Conservation (phyloP, 2,888 invertebrate genomes). For the Plemyria rubiginata region DNA sequence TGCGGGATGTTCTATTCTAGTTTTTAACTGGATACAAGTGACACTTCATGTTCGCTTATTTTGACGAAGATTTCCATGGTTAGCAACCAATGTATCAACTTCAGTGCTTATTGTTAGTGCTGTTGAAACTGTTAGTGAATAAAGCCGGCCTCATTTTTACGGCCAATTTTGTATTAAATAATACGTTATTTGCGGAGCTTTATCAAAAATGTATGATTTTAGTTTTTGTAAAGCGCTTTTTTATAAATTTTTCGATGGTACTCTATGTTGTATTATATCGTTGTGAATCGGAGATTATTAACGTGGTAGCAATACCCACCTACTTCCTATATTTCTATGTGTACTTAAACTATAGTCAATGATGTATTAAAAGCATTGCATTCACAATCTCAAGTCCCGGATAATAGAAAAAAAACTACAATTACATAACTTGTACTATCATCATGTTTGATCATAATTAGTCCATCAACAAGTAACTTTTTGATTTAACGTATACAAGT, state of each 20-base stretch:
- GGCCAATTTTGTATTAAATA: slow-evolving; percentile 29
- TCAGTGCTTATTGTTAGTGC: slow-evolving; percentile 30
- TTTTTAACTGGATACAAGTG: no score
- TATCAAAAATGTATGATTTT: slow-evolving; percentile 51
- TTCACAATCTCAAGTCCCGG: slow-evolving; percentile 15
- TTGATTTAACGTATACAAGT: no score
- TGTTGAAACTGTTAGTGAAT: slow-evolving; percentile 24
- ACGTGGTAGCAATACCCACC: slow-evolving; percentile 16
- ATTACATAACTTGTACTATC: no score
- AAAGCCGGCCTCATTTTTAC: slow-evolving; percentile 23
- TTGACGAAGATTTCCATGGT: neutral
- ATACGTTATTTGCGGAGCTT: slow-evolving; percentile 41
- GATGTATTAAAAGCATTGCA: slow-evolving; percentile 12
- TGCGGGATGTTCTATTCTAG: no score
- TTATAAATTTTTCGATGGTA: slow-evolving; percentile 54
- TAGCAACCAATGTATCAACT: slow-evolving; percentile 7
- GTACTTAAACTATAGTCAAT: slow-evolving; percentile 45
- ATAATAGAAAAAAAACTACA: no score
- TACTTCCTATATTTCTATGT: slow-evolving; percentile 17
- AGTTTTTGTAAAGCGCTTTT: slow-evolving; percentile 58
- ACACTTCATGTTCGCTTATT: no score
- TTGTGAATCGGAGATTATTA: slow-evolving; percentile 38
- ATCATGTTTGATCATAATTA: neutral
- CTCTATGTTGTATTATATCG: slow-evolving; percentile 43
- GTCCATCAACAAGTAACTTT: neutral